These are phyloP conservation scores for Mongoloraphidia duomilia DNA, from an alignment of 2,888 invertebrate genomes.

Conservation along the genomic window DNA sequence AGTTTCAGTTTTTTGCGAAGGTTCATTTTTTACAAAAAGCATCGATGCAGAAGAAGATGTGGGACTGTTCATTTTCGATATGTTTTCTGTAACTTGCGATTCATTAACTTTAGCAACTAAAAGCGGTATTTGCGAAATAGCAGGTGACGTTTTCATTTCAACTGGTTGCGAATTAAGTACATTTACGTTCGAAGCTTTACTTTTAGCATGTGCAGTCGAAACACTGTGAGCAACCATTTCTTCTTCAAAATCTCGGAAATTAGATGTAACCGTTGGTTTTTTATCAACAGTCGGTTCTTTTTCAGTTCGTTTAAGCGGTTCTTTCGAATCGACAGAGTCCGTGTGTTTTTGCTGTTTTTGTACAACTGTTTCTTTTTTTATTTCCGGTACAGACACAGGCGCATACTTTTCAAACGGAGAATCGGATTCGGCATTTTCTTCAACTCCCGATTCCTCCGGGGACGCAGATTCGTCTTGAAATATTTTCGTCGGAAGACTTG, in stretches of 20 bases:
- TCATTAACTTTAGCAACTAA: too few relatives aligned
- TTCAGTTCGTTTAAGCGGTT: background rate
- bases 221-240: conserved; percentile 6
- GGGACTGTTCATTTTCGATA: too few relatives aligned
- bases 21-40: too few relatives aligned
- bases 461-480: conserved; percentile 52
- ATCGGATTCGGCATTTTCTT: conserved; percentile 19
- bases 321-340: conserved; percentile 1
- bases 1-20: too few relatives aligned
- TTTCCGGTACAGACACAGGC: background rate
- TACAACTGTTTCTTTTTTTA: background rate
- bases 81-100: too few relatives aligned
- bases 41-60: too few relatives aligned
- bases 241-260: conserved; percentile 12
- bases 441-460: conserved; percentile 35
- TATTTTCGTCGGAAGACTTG: conserved; percentile 47
- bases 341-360: conserved; percentile 2
- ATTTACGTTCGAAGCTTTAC: too few relatives aligned
- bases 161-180: too few relatives aligned
- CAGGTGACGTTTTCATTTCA: too few relatives aligned
- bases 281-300: background rate
- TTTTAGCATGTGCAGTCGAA: background rate
- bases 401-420: background rate
- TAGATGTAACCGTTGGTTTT: background rate
- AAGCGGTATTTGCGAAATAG: too few relatives aligned